A percentile compares a stretch with the other conserved stretches of the same genome.
These are phyloP conservation scores for Empidonax alnorum DNA, from an alignment of 2,113 vertebrate species.

Conservation along the genomic window DNA sequence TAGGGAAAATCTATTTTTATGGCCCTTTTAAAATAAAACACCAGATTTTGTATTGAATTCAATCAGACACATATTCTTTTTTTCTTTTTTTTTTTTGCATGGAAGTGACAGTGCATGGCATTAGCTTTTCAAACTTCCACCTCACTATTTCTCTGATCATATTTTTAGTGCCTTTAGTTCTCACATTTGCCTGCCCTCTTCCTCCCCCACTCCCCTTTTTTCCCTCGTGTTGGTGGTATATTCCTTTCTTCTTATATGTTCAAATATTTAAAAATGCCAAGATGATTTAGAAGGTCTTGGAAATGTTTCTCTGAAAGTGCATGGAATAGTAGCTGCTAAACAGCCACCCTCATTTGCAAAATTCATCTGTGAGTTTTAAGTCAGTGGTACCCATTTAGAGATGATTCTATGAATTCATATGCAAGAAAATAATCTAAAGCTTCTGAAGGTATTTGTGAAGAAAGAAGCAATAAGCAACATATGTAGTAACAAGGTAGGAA, in stretches of 20 bases:
- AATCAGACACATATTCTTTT: background rate
- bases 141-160: background rate
- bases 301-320: background rate
- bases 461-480: background rate
- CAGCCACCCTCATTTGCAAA: background rate
- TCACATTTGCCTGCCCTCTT: background rate
- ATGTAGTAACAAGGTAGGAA: background rate
- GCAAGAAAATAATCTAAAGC: background rate
- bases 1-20: background rate
- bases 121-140: slow-evolving; percentile 2
- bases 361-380: background rate
- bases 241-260: background rate
- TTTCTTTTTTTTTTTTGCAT: background rate
- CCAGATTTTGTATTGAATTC: background rate
- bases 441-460: background rate
- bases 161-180: slow-evolving; percentile 15
- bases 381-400: background rate
- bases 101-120: background rate
- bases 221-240: background rate
- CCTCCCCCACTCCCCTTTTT: too few species aligned
- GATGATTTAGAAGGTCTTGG: background rate
- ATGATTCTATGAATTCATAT: background rate
- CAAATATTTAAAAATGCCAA: background rate
- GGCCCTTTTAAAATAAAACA: background rate
- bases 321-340: background rate